A percentile compares a stretch with the other conserved stretches of the same genome.
phyloP scores from a whole-genome alignment of 2,797 vertebrate genomes.

The Epinephelus coioides region DNA sequence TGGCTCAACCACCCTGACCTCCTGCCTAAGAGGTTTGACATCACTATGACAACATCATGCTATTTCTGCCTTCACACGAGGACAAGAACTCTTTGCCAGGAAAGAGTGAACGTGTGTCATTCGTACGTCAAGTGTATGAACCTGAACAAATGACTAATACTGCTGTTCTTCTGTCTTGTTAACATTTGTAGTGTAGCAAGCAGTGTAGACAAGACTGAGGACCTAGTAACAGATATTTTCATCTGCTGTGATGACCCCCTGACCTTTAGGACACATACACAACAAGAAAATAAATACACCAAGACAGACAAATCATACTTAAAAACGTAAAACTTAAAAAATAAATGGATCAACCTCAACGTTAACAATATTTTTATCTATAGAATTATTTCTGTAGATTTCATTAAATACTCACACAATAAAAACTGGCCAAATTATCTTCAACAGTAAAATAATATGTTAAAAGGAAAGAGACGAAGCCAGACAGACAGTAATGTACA shows the following conservation, averaged over 20 bases:
- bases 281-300: slow-evolving; percentile 4
- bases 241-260: not conserved
- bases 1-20: not conserved
- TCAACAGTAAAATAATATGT: not conserved
- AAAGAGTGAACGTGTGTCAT: not conserved
- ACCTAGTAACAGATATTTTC: not conserved
- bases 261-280: not conserved
- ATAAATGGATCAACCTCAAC: not conserved
- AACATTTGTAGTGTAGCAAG: slow-evolving; percentile 11
- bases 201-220: not conserved
- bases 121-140: not conserved
- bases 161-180: not conserved
- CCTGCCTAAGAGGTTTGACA: not conserved
- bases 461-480: not conserved
- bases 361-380: not conserved
- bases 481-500: not conserved
- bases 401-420: not conserved
- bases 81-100: not conserved
- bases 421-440: not conserved
- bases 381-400: not conserved
- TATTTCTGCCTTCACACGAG: slow-evolving; percentile 25
- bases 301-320: not conserved
- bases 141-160: not conserved
- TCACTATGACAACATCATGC: slow-evolving; percentile 13
- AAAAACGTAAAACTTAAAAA: not conserved